Percentiles rank a stretch among this genome's conserved stretches.
phyloP scores from a whole-genome alignment of 2,797 vertebrate genomes.

The Notolepis coatsorum region DNA sequence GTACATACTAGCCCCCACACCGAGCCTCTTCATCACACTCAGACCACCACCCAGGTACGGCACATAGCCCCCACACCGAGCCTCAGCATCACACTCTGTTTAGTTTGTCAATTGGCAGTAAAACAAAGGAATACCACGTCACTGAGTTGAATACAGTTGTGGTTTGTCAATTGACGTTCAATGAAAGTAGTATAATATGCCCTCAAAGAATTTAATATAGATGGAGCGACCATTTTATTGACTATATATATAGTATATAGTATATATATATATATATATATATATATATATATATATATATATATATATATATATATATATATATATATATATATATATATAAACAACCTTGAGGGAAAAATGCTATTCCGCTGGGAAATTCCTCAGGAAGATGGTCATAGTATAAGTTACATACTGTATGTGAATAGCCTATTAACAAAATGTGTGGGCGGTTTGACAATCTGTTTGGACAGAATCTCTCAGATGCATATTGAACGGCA shows the following conservation, averaged over 20 bases:
- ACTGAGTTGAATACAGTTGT: too few relatives aligned
- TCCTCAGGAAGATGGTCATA: slow-evolving; percentile 15
- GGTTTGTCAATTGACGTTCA: neutral
- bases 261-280: too few relatives aligned
- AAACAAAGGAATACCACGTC: neutral
- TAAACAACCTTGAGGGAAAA: neutral
- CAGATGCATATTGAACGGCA: slow-evolving; percentile 37
- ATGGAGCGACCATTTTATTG: too few relatives aligned
- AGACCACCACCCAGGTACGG: slow-evolving; percentile 66
- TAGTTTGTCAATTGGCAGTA: neutral
- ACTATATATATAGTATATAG: too few relatives aligned
- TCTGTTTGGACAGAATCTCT: slow-evolving; percentile 52
- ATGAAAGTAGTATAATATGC: too few relatives aligned
- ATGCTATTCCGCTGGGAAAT: neutral
- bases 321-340: too few relatives aligned
- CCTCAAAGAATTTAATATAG: too few relatives aligned
- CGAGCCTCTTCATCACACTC: neutral
- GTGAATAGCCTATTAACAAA: slow-evolving; percentile 47
- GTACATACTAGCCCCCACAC: too few relatives aligned
- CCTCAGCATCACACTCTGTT: slow-evolving; percentile 5
- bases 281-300: too few relatives aligned
- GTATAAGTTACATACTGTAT: slow-evolving; percentile 25
- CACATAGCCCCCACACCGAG: neutral
- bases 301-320: too few relatives aligned
- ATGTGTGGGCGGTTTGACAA: slow-evolving; percentile 48